Base-by-base conservation (phyloP, 2,888 invertebrate genomes). In the Stenotaenia linearis region DNA sequence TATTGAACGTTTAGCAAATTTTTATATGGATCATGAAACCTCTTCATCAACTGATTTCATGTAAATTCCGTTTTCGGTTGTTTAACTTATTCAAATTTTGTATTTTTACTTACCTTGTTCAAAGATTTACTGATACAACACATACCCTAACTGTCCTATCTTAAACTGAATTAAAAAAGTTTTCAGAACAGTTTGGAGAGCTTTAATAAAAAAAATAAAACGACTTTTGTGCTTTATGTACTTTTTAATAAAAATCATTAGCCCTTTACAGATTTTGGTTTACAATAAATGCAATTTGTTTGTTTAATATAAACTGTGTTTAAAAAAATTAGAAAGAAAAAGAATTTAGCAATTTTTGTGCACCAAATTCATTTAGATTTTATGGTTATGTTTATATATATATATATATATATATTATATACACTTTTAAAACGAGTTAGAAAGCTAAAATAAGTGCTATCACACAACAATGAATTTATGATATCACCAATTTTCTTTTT, bases 1-100 rank as follows among this genome's bases (percentile, higher is more conserved):
- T 69, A 82, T 83, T 75, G 83, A 83, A 77, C 82, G 82, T 75
- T 78, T 82, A 30, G 83, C 83, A 15, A 28, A 79, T 25, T 35
- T 75, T 12, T 45, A 35, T 69, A 30, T 79, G 77, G 45, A 77
- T 40, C 25, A 45, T n/a, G 45, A 74, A 10, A 10, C 23, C 25
- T 74, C 75, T 23, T 61, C 61, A 12, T 25, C 61, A 23, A 25
- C 25, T 23, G 25, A 61, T 25, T 61, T 25, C 23, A 25, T 61
- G 25, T 15, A 61, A 0, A 25, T 61, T 61, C 25, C 21, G 23
- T 61, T 28, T 25, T 61, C 4, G 23, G 9, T 61, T 6, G 10
- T 45, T 32, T 45, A 45, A 45, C 45, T 45, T 45, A 45, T 45
- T 45, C 15, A 45, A 61, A 61, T 61, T 61, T 61, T 25, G 25